Conservation (phyloP, 2,113 vertebrate genomes). For the Lanius collurio region DNA sequence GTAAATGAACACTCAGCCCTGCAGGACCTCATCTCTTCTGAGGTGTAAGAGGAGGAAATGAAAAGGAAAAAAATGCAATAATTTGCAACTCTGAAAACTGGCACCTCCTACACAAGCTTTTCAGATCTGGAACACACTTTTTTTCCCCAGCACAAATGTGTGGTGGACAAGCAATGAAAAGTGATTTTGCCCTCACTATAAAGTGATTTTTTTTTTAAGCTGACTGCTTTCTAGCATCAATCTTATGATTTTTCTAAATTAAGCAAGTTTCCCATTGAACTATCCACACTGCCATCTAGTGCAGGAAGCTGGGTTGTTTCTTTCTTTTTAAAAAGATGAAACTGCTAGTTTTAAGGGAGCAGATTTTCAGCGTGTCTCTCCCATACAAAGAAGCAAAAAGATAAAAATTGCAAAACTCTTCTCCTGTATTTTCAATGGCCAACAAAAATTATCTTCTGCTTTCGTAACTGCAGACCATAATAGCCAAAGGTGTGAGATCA, state of each 20-base stretch:
- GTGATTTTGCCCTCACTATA: neutral
- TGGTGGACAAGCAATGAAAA: neutral
- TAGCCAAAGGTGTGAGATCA: neutral
- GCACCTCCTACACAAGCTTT: neutral
- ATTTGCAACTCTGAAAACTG: neutral
- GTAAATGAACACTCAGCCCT: neutral
- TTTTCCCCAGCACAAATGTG: neutral
- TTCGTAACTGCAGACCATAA: neutral
- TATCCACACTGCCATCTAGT: conserved; percentile 57
- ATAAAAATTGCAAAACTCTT: neutral
- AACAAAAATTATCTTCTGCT: neutral
- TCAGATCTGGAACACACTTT: neutral
- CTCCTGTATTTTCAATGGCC: neutral
- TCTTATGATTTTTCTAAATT: neutral
- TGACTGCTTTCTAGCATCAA: neutral
- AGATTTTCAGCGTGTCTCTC: neutral
- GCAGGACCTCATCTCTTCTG: neutral
- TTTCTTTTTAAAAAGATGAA: neutral
- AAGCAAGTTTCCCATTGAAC: neutral
- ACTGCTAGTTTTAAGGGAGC: neutral
- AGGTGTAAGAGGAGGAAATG: neutral
- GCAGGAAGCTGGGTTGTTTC: neutral
- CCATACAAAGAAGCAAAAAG: neutral
- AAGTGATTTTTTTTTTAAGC: neutral
- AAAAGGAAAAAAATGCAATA: neutral